phyloP scores from a whole-genome alignment of 2,888 invertebrate genomes.

The Lobophora halterata region DNA sequence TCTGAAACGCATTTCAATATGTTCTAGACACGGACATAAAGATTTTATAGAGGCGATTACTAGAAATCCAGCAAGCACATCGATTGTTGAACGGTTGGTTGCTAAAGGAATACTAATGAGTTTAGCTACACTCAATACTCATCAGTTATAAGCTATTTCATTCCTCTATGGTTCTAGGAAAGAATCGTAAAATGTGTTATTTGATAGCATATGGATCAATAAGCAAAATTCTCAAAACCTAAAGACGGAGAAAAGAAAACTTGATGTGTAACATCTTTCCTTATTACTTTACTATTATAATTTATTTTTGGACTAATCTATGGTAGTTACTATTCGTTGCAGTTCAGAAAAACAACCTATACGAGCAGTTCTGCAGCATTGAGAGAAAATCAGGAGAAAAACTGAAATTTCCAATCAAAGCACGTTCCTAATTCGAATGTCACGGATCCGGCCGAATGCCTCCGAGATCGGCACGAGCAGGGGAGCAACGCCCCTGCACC shows the following conservation, averaged over 20 bases:
- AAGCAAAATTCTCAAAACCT: no score
- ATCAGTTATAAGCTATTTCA: no score
- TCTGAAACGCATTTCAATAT: slow-evolving; percentile 33
- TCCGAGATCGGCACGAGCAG: slow-evolving; percentile 46
- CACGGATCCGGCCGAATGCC: slow-evolving; percentile 46
- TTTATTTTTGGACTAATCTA: no score
- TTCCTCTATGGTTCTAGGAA: slow-evolving; percentile 9
- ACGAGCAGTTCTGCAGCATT: not conserved
- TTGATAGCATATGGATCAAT: no score
- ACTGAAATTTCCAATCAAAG: slow-evolving; percentile 37
- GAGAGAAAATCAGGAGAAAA: slow-evolving; percentile 9
- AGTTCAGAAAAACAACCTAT: no score
- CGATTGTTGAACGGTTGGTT: slow-evolving; percentile 14
- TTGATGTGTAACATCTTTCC: no score
- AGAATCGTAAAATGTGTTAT: no score
- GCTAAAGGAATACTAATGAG: slow-evolving; percentile 23
- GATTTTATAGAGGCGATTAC: slow-evolving; percentile 26
- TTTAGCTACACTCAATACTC: slow-evolving; percentile 1
- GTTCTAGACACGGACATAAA: slow-evolving; percentile 26
- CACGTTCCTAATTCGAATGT: slow-evolving; percentile 52
- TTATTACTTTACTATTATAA: no score
- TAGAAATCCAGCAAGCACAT: slow-evolving; percentile 26
- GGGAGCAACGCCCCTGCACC: slow-evolving; percentile 68
- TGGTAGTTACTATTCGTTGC: no score
- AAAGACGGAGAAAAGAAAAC: no score